phyloP scores from a whole-genome alignment of 2,888 invertebrate genomes.

The Acanthoscelides obtectus region DNA sequence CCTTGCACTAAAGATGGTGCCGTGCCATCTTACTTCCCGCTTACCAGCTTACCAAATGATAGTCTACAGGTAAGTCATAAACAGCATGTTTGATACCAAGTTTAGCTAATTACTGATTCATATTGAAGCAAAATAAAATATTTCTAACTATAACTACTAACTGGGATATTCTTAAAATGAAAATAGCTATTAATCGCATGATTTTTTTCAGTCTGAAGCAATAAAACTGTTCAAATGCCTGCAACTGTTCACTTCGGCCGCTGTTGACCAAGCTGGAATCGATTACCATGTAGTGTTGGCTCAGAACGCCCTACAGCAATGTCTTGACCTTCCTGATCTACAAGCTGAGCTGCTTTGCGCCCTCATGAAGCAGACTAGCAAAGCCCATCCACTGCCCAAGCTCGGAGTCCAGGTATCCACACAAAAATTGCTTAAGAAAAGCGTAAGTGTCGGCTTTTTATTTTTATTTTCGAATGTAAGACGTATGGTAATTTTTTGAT shows the following conservation, averaged over 20 bases:
- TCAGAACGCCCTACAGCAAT: constrained; percentile 92
- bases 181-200: no score
- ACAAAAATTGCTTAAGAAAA: constrained; percentile 51
- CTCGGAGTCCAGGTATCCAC: constrained; percentile 55
- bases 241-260: constrained; percentile 93
- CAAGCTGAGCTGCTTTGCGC: constrained; percentile 92
- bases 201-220: constrained; percentile 62
- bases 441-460: constrained; percentile 61
- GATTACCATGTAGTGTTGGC: constrained; percentile 97
- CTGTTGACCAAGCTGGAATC: constrained; percentile 91
- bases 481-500: not conserved
- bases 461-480: constrained; percentile 30
- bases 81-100: constrained; percentile 1
- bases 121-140: no score
- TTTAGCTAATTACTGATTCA: no score
- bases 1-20: constrained; percentile 79
- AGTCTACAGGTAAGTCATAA: constrained; percentile 59
- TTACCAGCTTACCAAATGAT: constrained; percentile 88
- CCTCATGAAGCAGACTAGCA: constrained; percentile 87
- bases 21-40: constrained; percentile 63
- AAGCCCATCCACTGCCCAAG: constrained; percentile 68
- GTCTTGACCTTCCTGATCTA: constrained; percentile 82
- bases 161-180: no score
- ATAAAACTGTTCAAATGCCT: constrained; percentile 94
- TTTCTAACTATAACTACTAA: no score